Base-by-base conservation (phyloP, 2,888 invertebrate genomes). In the Aelia acuminata region DNA sequence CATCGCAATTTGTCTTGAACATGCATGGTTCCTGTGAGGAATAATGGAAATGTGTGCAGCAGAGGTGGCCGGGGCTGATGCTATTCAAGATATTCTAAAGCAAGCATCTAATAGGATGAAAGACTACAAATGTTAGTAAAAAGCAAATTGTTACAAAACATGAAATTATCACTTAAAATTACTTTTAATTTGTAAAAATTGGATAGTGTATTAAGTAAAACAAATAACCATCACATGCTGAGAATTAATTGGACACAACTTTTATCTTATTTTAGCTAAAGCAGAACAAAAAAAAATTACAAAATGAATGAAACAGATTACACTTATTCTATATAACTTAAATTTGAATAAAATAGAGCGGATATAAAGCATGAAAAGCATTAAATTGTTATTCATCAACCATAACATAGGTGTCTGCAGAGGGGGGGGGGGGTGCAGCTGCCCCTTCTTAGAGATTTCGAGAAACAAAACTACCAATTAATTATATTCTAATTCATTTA, bases 1-100 rank as follows among this genome's bases (percentile, higher is more conserved):
- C 22, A 47, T 43, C n/a, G 39, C 43, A n/a, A 80, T 11, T 80
- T 80, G 22, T 80, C 85, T 53, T 49, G 10, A 57, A 50, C 85
- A 85, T 85, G 85, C 85, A 85, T 50, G 85, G 85, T 85, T 53
- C 85, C 85, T 85, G 85, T 57, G 85, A 85, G 85, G 85, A 57
- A 57, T 85, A 22, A 43, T 57, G 85, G 85, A 85, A 85, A 85
- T 85, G 85, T 85, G 85, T 85, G 85, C 85, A 85, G 85, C 48
- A 53, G 85, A 85, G 85, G 85, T 85, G 85, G 85, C 85, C 85
- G 85, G 85, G 85, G 85, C 57, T 31, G 57, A 85, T 85, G 85
- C 31, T 57, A 39, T 85, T 80, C 43, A 43, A 85, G 26, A 50
- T 50, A 49, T 57, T 50, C 85, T 70, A 85, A 85, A 85, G 85